Conservation (phyloP, 1,140 invertebrate genomes). For the Danaus melanippus region DNA sequence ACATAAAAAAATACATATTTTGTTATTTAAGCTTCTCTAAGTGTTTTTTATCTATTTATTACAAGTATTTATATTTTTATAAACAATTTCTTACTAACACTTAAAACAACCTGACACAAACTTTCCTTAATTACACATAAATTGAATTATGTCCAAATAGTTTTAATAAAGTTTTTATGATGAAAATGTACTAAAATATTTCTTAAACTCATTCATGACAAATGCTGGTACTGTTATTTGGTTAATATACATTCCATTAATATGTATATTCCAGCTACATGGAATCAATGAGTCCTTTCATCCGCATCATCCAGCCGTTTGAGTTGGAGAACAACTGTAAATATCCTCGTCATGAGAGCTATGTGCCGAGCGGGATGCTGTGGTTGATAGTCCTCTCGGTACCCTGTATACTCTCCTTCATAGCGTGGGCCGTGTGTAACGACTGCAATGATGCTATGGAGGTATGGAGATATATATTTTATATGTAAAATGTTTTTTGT, state of each 20-base stretch:
- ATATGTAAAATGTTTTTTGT: no score
- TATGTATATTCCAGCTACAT: constrained; percentile 79
- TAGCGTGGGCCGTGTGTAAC: constrained; percentile 74
- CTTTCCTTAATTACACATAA: no score
- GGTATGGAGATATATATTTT: constrained; percentile 46
- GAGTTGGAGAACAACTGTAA: constrained; percentile 84
- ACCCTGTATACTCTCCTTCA: constrained; percentile 74
- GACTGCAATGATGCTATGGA: constrained; percentile 78
- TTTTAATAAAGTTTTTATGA: no score
- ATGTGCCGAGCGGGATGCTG: constrained; percentile 77
- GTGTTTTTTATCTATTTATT: no score
- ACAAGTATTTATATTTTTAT: no score
- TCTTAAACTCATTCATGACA: constrained; percentile 7
- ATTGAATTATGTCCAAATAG: no score
- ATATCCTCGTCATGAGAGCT: constrained; percentile 81
- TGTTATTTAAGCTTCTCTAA: no score
- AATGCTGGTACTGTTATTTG: constrained; percentile 8
- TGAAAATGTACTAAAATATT: neutral
- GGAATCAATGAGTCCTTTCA: constrained; percentile 80
- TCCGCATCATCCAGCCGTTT: constrained; percentile 81
- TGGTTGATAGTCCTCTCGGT: constrained; percentile 78
- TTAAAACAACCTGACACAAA: no score
- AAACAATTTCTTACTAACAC: no score
- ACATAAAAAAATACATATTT: no score
- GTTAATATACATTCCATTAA: constrained; percentile 9